Base-by-base conservation (phyloP, 2,888 invertebrate species). In the Callosobruchus maculatus region DNA sequence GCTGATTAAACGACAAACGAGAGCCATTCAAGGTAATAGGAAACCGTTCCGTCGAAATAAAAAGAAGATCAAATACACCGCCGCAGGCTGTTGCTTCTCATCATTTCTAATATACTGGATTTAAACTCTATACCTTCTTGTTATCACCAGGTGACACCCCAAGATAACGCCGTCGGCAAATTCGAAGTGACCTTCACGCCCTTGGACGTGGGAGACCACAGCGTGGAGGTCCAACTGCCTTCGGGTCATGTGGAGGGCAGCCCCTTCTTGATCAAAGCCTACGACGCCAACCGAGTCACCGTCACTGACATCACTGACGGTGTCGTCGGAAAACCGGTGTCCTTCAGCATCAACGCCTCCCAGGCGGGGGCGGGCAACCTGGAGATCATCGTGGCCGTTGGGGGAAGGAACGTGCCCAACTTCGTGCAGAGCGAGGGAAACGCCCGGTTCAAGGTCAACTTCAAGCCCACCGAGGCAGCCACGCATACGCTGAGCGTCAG, bases 401-500 rank as follows among this genome's bases (percentile, higher is more conserved):
- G 95, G 83, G 97, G 97, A 20, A 93, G 97, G 83, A 99, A 99
- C 87, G 98, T 99, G 20, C 98, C 98, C 13, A 99, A 99, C 88
- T 98, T 97, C 86, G 98, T 99, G 0, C 97, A 97, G 84, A 96
- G 97, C 69, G 98, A 98, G 89, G 98, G 98, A 68, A 98, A 98
- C 86, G 98, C 98, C 0, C 93, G 96, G 81, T 99, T 99, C 84
- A 93, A 93, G 87, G 93, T 93, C 5, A 98, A 98, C 88, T 99
- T 99, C 88, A 97, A 97, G 84, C 98, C 98, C 0, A 95, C 96
- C 49, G 97, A 97, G 88, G 93, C 97, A 0, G 96, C 96, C 0
- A 91, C 94, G 0, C 98, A 99, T 87, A 94, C 94, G 22, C 89
- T 98, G 3, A 97, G 97, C 70, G 97, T 99, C 49, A 92, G 93